Percentiles rank a stretch among this genome's conserved stretches.
These are phyloP conservation scores for Eulemur rufifrons DNA, from an alignment of 2,113 vertebrate species.

Conservation along the genomic window DNA sequence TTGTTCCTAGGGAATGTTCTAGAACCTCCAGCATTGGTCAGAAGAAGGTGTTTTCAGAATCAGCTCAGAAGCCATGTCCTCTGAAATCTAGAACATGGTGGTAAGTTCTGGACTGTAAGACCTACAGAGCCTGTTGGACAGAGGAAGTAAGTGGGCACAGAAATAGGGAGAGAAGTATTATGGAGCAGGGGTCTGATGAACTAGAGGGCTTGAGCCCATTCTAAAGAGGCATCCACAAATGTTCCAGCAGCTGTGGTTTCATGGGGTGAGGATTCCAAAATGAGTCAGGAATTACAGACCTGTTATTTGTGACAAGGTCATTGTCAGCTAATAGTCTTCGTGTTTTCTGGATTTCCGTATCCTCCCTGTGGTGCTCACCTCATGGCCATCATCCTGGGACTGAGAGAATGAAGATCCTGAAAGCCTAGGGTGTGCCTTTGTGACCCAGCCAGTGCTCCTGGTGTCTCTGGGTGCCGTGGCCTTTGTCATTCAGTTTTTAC, in stretches of 20 bases:
- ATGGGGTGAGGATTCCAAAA: not conserved
- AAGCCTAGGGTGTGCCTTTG: not conserved
- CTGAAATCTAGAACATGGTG: not conserved
- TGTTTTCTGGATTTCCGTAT: not conserved
- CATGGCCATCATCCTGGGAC: not conserved
- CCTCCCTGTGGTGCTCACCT: not conserved
- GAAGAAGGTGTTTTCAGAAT: not conserved
- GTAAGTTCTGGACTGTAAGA: not conserved
- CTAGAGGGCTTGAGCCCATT: not conserved
- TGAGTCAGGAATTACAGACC: not conserved
- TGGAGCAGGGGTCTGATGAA: fast-evolving
- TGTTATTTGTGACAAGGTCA: not conserved
- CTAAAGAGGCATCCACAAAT: not conserved
- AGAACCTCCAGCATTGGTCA: not conserved
- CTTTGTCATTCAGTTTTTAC: not conserved
- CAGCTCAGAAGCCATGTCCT: not conserved
- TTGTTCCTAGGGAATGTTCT: not conserved
- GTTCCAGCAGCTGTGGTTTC: not conserved
- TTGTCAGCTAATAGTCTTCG: not conserved
- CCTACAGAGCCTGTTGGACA: not conserved
- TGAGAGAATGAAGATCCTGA: not conserved
- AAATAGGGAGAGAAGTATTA: not conserved
- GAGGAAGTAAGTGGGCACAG: not conserved
- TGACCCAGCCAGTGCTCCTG: not conserved
- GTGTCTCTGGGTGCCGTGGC: not conserved